Percentiles rank a stretch among this genome's conserved stretches.
phyloP scores from a whole-genome alignment of 2,888 invertebrate species.

The Hypsopygia costalis region DNA sequence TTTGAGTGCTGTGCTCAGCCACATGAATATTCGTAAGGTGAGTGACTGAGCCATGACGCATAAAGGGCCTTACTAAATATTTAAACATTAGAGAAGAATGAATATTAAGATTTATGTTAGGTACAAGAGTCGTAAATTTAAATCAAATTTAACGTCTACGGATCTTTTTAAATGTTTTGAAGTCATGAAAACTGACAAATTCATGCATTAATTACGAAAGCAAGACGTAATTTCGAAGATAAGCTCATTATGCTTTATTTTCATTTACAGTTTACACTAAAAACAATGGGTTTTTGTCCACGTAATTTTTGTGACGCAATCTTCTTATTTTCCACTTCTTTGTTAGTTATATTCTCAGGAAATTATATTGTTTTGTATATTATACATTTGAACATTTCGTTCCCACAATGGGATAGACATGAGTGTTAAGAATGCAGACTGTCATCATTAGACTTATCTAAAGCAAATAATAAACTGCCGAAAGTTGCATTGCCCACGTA shows the following conservation, averaged over 20 bases:
- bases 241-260: neutral
- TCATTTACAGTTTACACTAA: neutral
- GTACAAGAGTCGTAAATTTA: too few relatives aligned
- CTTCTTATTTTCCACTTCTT: neutral
- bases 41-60: slow-evolving; percentile 5
- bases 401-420: neutral
- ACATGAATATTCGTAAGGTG: too few relatives aligned
- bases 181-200: neutral
- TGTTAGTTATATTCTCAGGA: slow-evolving; percentile 3
- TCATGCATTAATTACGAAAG: neutral
- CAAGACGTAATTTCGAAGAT: neutral
- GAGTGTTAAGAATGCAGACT: neutral
- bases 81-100: neutral
- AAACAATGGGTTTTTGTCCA: slow-evolving; percentile 37
- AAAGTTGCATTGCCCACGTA: slow-evolving; percentile 5
- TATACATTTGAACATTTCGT: slow-evolving; percentile 1
- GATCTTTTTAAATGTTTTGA: too few relatives aligned
- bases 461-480: slow-evolving; percentile 3
- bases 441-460: slow-evolving; percentile 8
- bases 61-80: neutral
- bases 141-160: too few relatives aligned
- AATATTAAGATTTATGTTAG: too few relatives aligned
- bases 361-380: neutral
- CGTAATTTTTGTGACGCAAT: slow-evolving; percentile 5
- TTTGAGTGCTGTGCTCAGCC: neutral